phyloP scores from a whole-genome alignment of 2,797 vertebrate genomes.

The Epinephelus coioides region DNA sequence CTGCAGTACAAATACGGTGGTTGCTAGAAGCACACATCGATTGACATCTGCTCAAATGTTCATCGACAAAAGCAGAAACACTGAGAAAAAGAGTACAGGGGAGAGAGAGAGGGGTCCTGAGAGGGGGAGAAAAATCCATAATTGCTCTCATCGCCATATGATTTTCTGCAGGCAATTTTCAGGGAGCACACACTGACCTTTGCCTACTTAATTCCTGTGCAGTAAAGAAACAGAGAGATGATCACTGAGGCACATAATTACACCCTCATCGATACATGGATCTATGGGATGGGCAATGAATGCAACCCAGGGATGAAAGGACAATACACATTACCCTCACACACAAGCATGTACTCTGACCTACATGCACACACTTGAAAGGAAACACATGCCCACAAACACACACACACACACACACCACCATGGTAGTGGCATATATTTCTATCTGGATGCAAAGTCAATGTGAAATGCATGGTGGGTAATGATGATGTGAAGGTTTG shows the following conservation, averaged over 20 bases:
- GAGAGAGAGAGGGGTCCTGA: conserved; percentile 59
- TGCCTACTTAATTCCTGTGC: conserved; percentile 88
- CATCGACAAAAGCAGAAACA: conserved; percentile 81
- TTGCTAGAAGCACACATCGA: conserved; percentile 81
- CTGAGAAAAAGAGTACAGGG: conserved; percentile 65
- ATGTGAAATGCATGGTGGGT: conserved; percentile 85
- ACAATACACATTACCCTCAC: conserved; percentile 76
- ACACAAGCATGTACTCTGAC: conserved; percentile 50
- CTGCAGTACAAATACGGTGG: conserved; percentile 76
- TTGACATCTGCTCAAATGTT: conserved; percentile 85
- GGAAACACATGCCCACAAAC: conserved; percentile 63
- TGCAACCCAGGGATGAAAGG: conserved; percentile 80
- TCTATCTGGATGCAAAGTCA: conserved; percentile 82
- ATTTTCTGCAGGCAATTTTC: conserved; percentile 87
- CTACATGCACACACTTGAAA: conserved; percentile 44
- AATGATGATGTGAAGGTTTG: conserved; percentile 85
- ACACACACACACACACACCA: conserved; percentile 29
- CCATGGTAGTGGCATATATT: conserved; percentile 68
- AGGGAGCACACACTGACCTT: conserved; percentile 86
- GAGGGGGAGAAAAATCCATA: conserved; percentile 83
- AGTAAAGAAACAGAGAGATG: conserved; percentile 87
- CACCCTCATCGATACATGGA: conserved; percentile 87
- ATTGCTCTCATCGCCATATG: conserved; percentile 88
- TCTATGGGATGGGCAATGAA: conserved; percentile 82
- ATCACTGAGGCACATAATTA: conserved; percentile 89